Evolutionary conservation across 1,140 invertebrate genomes (phyloP).

Genomic region (Lordiphosa stackelbergi): DNA sequence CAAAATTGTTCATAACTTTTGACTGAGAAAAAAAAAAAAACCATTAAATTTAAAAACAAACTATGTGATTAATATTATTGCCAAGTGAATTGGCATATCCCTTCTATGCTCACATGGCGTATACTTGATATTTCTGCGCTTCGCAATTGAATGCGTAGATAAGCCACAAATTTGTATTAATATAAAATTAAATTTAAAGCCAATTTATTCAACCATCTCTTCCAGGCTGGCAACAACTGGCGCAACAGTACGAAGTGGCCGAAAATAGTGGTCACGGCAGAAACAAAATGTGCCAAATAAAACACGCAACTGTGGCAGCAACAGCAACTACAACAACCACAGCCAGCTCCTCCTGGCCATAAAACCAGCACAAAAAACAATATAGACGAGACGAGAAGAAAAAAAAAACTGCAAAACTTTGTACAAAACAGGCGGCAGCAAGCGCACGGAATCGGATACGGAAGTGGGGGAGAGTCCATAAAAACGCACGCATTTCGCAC

Average conservation of each 20-base stretch:
- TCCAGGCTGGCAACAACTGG: conserved; percentile 42
- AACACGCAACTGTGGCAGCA: conserved; percentile 48
- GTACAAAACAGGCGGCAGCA: conserved; percentile 9
- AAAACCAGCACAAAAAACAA: conserved; percentile 32
- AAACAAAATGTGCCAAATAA: conserved; percentile 67
- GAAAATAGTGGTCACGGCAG: conserved; percentile 38
- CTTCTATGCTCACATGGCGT: conserved; percentile 12
- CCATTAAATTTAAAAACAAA: not conserved
- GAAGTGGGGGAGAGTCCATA: conserved; percentile 10
- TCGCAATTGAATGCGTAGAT: conserved; percentile 18
- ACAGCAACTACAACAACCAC: conserved; percentile 19
- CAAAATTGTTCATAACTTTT: no score
- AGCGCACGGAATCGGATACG: conserved; percentile 42
- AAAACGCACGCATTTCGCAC: not conserved
- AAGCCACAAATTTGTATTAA: conserved; percentile 12
- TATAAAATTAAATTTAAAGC: conserved; percentile 8
- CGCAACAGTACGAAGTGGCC: conserved; percentile 9
- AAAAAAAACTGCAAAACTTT: conserved; percentile 14
- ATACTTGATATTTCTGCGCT: conserved; percentile 23
- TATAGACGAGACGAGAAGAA: conserved; percentile 13
- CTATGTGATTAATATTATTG: not conserved
- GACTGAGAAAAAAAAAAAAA: not conserved
- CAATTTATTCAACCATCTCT: conserved; percentile 4
- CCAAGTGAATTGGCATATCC: conserved; percentile 2
- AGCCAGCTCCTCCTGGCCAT: conserved; percentile 19